Conservation (phyloP, 2,888 invertebrate genomes). For the Stomorhina lunata region DNA sequence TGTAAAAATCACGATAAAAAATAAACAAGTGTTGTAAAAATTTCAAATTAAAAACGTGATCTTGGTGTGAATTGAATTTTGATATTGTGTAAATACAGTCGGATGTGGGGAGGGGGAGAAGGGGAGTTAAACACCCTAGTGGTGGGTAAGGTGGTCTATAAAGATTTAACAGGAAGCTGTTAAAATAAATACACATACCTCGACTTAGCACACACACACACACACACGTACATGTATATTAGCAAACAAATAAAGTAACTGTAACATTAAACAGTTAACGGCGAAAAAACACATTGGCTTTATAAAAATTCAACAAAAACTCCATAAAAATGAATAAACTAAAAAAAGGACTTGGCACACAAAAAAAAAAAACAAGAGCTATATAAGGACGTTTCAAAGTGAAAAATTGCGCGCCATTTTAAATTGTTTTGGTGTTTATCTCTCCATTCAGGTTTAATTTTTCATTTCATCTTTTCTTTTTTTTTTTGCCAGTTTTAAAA, state of each 20-base stretch:
- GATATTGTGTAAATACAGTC: slow-evolving; percentile 51
- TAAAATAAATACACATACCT: slow-evolving; percentile 21
- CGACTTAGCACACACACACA: not conserved
- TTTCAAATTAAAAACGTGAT: slow-evolving; percentile 79
- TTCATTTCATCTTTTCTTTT: not conserved
- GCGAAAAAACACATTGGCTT: slow-evolving; percentile 63
- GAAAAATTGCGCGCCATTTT: slow-evolving; percentile 74
- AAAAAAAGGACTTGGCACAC: slow-evolving; percentile 22
- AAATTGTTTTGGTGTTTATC: slow-evolving; percentile 58
- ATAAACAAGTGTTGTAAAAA: slow-evolving; percentile 78
- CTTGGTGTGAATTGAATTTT: slow-evolving; percentile 77
- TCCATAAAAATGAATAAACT: slow-evolving; percentile 28
- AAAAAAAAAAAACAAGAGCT: not conserved
- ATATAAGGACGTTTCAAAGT: slow-evolving; percentile 68
- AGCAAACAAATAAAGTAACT: slow-evolving; percentile 33
- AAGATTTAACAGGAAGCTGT: slow-evolving; percentile 48
- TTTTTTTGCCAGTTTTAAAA: not conserved
- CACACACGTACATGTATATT: not conserved
- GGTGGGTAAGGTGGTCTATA: slow-evolving; percentile 27
- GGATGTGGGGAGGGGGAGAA: slow-evolving; percentile 57
- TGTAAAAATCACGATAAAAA: slow-evolving; percentile 70
- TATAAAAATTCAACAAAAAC: slow-evolving; percentile 58
- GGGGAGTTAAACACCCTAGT: not conserved
- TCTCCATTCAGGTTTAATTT: slow-evolving; percentile 54
- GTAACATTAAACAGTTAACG: slow-evolving; percentile 42